Evolutionary conservation across 2,888 invertebrate genomes (phyloP), one percentile per base, ranked within the genome.

Genomic region (Polylopha cassiicola): DNA sequence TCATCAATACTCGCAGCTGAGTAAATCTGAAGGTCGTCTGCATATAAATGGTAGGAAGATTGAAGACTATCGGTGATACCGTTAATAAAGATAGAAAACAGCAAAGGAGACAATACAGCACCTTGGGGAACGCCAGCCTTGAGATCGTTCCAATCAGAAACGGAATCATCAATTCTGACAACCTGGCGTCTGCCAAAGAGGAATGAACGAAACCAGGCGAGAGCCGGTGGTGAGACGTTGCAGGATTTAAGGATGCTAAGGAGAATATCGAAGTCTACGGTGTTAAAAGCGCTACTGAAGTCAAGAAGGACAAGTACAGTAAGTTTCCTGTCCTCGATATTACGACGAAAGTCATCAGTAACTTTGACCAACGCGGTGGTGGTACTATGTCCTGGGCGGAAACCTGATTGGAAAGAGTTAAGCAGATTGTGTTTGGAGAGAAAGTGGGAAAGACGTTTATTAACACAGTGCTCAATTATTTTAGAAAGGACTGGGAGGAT

Each of bases 401-500:
- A 46, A 16, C 34, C 37, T 2, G 41, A 43, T 22, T 42, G 43
- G n/a, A 26, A 21, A 26, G 24, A 13, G 23, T 30, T 43, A 8
- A 33, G 8, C 0, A 38, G 30, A 6, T 28, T 17, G 11, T 36
- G 18, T 14, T 3, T 16, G 10, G 16, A 22, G 1, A 43, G 14
- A 21, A 16, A 28, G 3, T 3, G n/a, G 3, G 11, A n/a, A 1
- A 39, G 16, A 22, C 27, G 46, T 2, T 16, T 10, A 20, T 43
- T 27, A 1, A 46, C 44, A 10, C 32, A 15, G 1, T 21, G 32
- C 13, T 46, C 46, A 8, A 36, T 31, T 4, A 41, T 16, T 36
- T 43, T 49, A 1, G 44, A 49, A 0, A 45, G 33, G 17, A 49
- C 26, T 3, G 36, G 47, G 10, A 44, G 30, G 15, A 39, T 37